Conservation (phyloP, 2,113 vertebrate species). For the Nyctibius bracteatus region DNA sequence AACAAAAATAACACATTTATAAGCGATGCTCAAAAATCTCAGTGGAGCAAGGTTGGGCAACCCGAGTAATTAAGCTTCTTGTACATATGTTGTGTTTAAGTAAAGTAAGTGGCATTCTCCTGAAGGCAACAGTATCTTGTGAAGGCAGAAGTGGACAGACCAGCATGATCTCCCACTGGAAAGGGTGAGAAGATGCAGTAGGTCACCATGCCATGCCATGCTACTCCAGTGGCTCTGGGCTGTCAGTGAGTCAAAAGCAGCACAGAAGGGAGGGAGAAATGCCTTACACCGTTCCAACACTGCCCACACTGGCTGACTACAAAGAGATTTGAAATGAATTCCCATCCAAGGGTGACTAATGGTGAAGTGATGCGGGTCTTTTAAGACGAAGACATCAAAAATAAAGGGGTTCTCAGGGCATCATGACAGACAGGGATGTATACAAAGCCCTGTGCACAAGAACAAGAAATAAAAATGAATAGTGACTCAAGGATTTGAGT, state of each 20-base stretch:
- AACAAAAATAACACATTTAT: neutral
- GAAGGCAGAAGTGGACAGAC: neutral
- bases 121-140: neutral
- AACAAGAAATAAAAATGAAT: slow-evolving; percentile 2
- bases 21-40: neutral
- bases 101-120: neutral
- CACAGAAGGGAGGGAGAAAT: neutral
- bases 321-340: slow-evolving; percentile 2
- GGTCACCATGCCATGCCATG: slow-evolving; percentile 5
- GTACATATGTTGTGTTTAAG: neutral
- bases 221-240: neutral
- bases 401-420: slow-evolving; percentile 14
- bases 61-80: neutral
- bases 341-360: slow-evolving; percentile 40
- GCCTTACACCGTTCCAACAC: slow-evolving; percentile 8
- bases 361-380: slow-evolving; percentile 36
- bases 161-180: neutral
- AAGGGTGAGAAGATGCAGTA: neutral
- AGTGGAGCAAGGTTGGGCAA: neutral
- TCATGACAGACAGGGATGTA: slow-evolving; percentile 56
- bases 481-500: rapidly evolving
- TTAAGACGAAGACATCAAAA: slow-evolving; percentile 43
- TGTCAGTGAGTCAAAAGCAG: slow-evolving; percentile 27
- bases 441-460: slow-evolving; percentile 57
- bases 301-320: neutral